phyloP scores from a whole-genome alignment of 2,797 vertebrate genomes.

The Ciconia nigra region DNA sequence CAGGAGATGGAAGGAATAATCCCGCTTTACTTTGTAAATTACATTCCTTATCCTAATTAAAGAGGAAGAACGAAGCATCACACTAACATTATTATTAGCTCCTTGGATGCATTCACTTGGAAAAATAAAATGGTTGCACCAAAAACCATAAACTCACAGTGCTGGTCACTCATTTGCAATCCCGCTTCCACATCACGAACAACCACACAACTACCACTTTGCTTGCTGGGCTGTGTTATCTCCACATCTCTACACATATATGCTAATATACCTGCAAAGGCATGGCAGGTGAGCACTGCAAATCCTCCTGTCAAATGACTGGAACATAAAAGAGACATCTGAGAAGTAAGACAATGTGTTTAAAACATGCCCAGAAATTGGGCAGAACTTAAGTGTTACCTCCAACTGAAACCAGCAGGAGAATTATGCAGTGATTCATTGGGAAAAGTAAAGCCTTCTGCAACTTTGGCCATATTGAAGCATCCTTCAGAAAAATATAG shows the following conservation, averaged over 20 bases:
- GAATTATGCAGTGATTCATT: neutral
- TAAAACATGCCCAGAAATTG: neutral
- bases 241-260: neutral
- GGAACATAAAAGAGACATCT: neutral
- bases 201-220: neutral
- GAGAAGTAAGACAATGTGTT: neutral
- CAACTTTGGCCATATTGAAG: neutral
- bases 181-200: fast-evolving
- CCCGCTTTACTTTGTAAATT: neutral
- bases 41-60: neutral
- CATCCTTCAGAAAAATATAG: neutral
- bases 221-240: neutral
- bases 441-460: neutral
- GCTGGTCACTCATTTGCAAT: neutral
- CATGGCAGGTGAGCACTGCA: neutral
- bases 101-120: neutral
- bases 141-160: neutral
- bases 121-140: neutral
- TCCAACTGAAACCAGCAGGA: neutral
- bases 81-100: neutral
- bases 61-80: neutral
- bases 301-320: neutral
- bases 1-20: neutral
- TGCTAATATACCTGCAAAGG: neutral
- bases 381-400: neutral